Percentiles rank a stretch among this genome's conserved stretches.
These are phyloP conservation scores for Oscheius sp. DNA, from an alignment of 2,888 invertebrate genomes.

Conservation along the genomic window DNA sequence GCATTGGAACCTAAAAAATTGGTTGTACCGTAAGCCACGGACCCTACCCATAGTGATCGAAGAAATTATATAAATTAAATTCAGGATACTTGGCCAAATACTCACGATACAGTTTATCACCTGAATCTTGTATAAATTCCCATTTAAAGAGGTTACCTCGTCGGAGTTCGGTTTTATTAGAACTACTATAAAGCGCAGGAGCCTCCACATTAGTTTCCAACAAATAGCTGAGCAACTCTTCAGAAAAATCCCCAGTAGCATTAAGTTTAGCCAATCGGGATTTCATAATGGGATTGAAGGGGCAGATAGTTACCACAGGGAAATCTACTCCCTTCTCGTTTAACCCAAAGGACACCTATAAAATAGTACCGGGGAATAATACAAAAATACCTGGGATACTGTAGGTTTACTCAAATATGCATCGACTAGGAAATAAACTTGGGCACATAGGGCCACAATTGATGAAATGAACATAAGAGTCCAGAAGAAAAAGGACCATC, in stretches of 20 bases:
- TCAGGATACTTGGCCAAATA: conserved; percentile 47
- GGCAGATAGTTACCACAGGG: conserved; percentile 68
- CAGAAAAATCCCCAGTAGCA: conserved; percentile 59
- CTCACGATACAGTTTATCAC: conserved; percentile 41
- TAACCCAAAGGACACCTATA: conserved; percentile 66
- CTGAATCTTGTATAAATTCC: conserved; percentile 34
- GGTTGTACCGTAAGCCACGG: conserved; percentile 42
- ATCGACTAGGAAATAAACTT: conserved; percentile 10
- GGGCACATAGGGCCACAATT: background rate
- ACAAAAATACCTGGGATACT: conserved; percentile 31
- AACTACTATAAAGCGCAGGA: conserved; percentile 46
- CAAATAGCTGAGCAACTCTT: conserved; percentile 57
- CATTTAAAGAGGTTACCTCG: background rate
- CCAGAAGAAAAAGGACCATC: conserved; percentile 29
- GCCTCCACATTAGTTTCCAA: conserved; percentile 58
- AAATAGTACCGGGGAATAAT: background rate
- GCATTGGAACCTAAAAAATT: conserved; percentile 52
- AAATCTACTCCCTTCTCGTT: conserved; percentile 66
- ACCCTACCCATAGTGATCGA: conserved; percentile 43
- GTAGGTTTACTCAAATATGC: conserved; percentile 15
- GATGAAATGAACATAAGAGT: conserved; percentile 19
- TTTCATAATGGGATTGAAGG: conserved; percentile 64
- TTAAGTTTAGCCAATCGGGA: conserved; percentile 51
- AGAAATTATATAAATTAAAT: conserved; percentile 48
- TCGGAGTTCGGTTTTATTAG: conserved; percentile 13